Conservation (phyloP, 2,797 vertebrate species). For the Betta splendens region DNA sequence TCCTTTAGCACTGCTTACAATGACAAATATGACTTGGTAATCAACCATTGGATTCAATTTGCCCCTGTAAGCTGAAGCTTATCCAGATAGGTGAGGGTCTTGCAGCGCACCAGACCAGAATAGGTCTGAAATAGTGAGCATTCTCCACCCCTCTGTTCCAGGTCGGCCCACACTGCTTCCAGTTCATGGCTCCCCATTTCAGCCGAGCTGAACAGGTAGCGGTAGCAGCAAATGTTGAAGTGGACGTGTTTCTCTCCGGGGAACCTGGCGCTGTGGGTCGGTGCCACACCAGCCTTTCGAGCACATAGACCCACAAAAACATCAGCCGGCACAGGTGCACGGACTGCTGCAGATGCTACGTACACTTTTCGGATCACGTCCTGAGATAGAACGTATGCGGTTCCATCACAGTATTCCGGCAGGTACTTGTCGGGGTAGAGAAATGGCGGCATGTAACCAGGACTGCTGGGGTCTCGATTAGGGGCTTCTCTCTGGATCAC, state of each 20-base stretch:
- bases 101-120: constrained; percentile 89
- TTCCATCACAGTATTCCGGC: constrained; percentile 87
- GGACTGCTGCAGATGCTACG: constrained; percentile 77
- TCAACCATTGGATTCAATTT: constrained; percentile 1
- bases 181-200: constrained; percentile 74
- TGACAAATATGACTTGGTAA: not conserved
- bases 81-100: constrained; percentile 88
- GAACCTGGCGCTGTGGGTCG: constrained; percentile 90
- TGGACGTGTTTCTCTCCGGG: constrained; percentile 86
- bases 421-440: constrained; percentile 83
- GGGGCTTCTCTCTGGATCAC: constrained; percentile 84
- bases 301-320: constrained; percentile 88
- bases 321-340: constrained; percentile 73
- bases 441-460: constrained; percentile 74
- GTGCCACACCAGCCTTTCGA: constrained; percentile 81
- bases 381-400: constrained; percentile 87
- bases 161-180: constrained; percentile 83
- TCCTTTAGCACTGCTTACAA: not conserved
- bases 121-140: constrained; percentile 88
- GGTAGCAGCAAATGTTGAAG: constrained; percentile 94
- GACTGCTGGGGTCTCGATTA: constrained; percentile 79
- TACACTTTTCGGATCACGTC: constrained; percentile 90
- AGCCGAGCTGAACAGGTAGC: constrained; percentile 89
- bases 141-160: constrained; percentile 65
- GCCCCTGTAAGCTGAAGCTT: constrained; percentile 65